Base-by-base conservation (phyloP, 64 coral and sea anemone species). In the Montipora capricornis region DNA sequence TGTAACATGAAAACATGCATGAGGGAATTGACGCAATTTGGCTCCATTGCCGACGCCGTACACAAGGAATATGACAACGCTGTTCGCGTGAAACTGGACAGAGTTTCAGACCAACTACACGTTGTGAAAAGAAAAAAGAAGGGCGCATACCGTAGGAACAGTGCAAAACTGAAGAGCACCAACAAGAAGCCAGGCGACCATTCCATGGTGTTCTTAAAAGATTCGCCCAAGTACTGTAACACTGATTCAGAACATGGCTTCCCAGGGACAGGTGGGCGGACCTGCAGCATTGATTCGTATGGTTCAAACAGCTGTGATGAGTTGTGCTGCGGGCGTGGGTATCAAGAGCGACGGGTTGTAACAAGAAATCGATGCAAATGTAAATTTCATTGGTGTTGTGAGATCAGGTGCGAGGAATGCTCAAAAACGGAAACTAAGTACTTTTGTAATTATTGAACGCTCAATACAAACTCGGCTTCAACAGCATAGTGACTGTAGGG, bases 351-450 rank as follows among this genome's bases (percentile, higher is more conserved):
- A 12, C 6, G 13, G 17, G 52, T 86, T 7, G 71, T 13, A 20
- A 77, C 80, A 47, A n/a, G 3, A 57, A 94, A 75, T 3, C 44
- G 83, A 17, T 99, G 98, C 81, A 84, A 46, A 26, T 99, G 98
- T 69, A 93, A 80, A 77, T 99, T 99, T 59, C 44, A 87, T 6
- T 99, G 95, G 95, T 99, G 98, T 52, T 99, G 98, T 69, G 57
- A 89, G 22, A 95, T 99, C 13, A 73, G 20, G 14, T 99, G 98
- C 79, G 44, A 99, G 70, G 76, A 49, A 8, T 99, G 98, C 75
- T 20, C 44, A 3, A 22, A 7, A 19, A 44, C 57, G 4, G 93
- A 90, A 9, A 89, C 82, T 17, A 89, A 49, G 66, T 66, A 99
- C 68, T 92, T 55, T 6, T 98, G 96, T 77, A 90, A 84, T 57